Evolutionary conservation across 1,140 invertebrate species (phyloP).

Genomic region (Ylistrum balloti): DNA sequence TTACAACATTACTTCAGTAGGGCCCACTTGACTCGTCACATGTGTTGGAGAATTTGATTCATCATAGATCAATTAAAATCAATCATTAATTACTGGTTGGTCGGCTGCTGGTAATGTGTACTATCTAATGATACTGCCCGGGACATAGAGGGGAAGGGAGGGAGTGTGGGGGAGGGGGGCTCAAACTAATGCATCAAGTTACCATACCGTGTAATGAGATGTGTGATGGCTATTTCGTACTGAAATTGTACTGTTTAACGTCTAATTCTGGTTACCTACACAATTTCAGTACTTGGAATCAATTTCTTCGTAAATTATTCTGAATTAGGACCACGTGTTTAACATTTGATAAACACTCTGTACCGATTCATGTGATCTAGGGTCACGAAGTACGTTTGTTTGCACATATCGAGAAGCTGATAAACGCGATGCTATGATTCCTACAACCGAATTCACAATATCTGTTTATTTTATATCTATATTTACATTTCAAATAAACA

Average conservation of each 20-base stretch:
- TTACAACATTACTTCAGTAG: background rate
- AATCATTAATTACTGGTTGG: constrained; percentile 30
- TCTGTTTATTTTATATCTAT: background rate
- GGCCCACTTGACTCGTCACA: constrained; percentile 11
- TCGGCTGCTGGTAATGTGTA: background rate
- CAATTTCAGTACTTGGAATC: constrained; percentile 17
- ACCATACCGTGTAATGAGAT: background rate
- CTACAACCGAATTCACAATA: background rate
- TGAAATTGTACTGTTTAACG: background rate
- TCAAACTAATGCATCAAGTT: background rate
- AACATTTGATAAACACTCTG: constrained; percentile 28
- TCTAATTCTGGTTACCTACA: background rate
- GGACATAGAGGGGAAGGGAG: too few relatives aligned
- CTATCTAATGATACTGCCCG: background rate
- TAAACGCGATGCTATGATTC: background rate
- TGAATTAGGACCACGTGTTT: background rate
- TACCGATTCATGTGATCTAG: background rate
- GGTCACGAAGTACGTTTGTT: background rate
- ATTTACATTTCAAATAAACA: background rate
- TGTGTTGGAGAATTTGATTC: background rate
- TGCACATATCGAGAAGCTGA: background rate
- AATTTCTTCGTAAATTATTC: constrained; percentile 16
- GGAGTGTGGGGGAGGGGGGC: background rate
- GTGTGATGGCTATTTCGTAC: background rate
- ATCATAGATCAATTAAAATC: background rate